Percentiles rank a stretch among this genome's conserved stretches.
These are phyloP conservation scores for Tokudaia muenninki DNA, from an alignment of 2,797 vertebrate species.

Conservation along the genomic window DNA sequence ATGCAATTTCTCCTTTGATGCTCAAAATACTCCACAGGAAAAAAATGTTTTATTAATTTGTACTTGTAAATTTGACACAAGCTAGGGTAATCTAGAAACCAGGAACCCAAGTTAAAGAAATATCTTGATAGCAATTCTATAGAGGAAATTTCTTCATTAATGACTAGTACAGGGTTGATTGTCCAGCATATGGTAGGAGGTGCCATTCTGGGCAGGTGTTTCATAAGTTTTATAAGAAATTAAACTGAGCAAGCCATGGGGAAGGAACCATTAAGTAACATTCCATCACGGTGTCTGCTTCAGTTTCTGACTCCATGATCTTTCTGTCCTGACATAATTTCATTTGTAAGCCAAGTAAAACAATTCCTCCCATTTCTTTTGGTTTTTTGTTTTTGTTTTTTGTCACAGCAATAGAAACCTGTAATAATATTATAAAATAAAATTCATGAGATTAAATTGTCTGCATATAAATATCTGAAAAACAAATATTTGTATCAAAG, in stretches of 20 bases:
- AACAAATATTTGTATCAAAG: not conserved
- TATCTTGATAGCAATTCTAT: not conserved
- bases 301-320: not conserved
- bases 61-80: not conserved
- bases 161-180: not conserved
- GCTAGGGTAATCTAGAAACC: not conserved
- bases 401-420: not conserved
- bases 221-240: not conserved
- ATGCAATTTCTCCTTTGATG: not conserved
- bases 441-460: not conserved
- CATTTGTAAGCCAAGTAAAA: not conserved
- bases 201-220: rapidly evolving
- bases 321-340: not conserved
- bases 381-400: not conserved
- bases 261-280: not conserved
- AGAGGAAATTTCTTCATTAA: not conserved
- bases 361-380: not conserved
- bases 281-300: not conserved
- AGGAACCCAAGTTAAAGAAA: not conserved
- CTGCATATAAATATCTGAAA: not conserved
- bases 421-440: not conserved
- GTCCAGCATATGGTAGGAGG: not conserved
- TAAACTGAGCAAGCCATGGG: not conserved
- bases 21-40: not conserved
- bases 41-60: not conserved